Evolutionary conservation across 2,888 invertebrate genomes (phyloP).

Genomic region (Tenthredo amoena): DNA sequence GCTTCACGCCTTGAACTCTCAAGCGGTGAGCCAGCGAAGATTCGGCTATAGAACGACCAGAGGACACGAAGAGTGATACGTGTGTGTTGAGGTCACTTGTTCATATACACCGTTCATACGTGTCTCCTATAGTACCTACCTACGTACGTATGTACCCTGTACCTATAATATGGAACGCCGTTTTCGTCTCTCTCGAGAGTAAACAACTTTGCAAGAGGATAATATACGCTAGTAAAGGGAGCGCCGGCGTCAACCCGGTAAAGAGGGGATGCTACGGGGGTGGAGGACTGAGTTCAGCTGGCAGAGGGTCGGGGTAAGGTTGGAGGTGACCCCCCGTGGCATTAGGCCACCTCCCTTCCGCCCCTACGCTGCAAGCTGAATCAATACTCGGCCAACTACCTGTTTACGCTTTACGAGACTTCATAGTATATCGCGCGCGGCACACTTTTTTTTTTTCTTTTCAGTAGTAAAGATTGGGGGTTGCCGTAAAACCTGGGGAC

Average conservation of each 20-base stretch:
- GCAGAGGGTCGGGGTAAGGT: slow-evolving; percentile 39
- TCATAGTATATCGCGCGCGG: neutral
- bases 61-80: neutral
- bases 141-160: neutral
- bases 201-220: slow-evolving; percentile 48
- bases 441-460: neutral
- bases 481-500: too few relatives aligned
- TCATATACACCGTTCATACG: neutral
- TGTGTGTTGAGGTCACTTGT: slow-evolving; percentile 5
- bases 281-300: slow-evolving; percentile 25
- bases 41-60: neutral
- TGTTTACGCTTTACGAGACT: slow-evolving; percentile 50
- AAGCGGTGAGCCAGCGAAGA: slow-evolving; percentile 7
- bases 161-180: slow-evolving; percentile 10
- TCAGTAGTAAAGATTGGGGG: neutral
- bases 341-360: slow-evolving; percentile 50
- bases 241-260: slow-evolving; percentile 44
- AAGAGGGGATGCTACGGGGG: slow-evolving; percentile 5
- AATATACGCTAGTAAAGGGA: slow-evolving; percentile 23
- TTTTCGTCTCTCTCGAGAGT: slow-evolving; percentile 12
- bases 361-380: slow-evolving; percentile 48
- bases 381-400: slow-evolving; percentile 52
- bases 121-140: neutral
- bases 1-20: slow-evolving; percentile 17
- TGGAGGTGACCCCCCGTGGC: slow-evolving; percentile 47